Percentiles rank a stretch among this genome's conserved stretches.
These are phyloP conservation scores for Martes flavigula DNA, from an alignment of 2,797 vertebrate species.

Conservation along the genomic window DNA sequence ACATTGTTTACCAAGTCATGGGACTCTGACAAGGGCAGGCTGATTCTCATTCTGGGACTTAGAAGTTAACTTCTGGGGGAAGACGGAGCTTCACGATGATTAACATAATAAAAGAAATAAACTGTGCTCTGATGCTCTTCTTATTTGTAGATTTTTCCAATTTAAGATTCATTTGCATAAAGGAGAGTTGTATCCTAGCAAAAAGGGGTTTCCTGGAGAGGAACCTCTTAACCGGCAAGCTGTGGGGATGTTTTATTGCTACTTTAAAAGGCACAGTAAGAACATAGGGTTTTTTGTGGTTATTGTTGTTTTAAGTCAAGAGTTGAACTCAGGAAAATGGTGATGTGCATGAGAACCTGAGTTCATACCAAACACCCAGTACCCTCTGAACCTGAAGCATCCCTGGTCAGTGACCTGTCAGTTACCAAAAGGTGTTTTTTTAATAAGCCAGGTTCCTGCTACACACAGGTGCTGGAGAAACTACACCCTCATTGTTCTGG, in stretches of 20 bases:
- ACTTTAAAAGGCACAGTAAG: neutral
- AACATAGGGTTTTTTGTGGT: neutral
- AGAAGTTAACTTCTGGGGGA: conserved; percentile 26
- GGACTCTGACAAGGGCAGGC: conserved; percentile 37
- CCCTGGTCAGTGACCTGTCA: neutral
- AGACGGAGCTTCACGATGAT: neutral
- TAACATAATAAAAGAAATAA: neutral
- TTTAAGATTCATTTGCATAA: neutral
- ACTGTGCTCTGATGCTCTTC: neutral
- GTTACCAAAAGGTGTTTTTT: neutral
- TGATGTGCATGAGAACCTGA: neutral
- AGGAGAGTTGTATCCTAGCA: neutral
- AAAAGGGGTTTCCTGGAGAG: neutral
- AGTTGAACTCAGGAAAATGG: neutral
- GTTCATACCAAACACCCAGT: neutral
- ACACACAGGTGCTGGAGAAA: neutral
- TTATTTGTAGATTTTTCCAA: neutral
- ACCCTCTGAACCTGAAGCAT: neutral
- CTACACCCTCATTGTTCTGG: neutral
- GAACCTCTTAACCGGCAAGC: neutral
- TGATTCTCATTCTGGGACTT: conserved; percentile 32
- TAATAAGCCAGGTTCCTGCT: no score
- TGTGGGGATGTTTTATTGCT: neutral
- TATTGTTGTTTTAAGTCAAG: neutral
- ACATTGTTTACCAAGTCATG: neutral